A percentile compares a stretch with the other conserved stretches of the same genome.
Evolutionary conservation across 2,888 invertebrate species (phyloP).

Genomic region (Spatulosminthurus flaviceps): DNA sequence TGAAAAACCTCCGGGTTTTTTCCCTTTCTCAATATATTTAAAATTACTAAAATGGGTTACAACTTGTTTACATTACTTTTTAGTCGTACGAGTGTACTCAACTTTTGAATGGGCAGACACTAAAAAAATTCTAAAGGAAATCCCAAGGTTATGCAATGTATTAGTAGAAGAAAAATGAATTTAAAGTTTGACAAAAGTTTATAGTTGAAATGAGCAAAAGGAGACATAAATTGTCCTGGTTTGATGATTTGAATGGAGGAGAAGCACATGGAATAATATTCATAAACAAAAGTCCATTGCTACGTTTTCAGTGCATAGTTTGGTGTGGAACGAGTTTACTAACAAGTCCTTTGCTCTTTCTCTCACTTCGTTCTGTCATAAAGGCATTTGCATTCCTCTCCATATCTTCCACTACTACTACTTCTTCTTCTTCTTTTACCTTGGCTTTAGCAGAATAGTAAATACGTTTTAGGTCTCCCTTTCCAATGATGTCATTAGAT

Average conservation of each 20-base stretch:
- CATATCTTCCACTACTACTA: no score
- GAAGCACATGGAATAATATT: slow-evolving; percentile 24
- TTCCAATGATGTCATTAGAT: slow-evolving; percentile 30
- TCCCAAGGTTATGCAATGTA: neutral
- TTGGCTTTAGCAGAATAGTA: slow-evolving; percentile 8
- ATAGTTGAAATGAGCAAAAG: no score
- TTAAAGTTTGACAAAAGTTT: no score
- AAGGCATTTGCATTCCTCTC: no score
- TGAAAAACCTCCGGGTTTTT: neutral
- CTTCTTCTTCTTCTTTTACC: neutral
- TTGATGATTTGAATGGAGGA: neutral
- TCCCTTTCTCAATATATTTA: no score
- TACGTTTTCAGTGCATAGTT: neutral
- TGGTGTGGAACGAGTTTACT: slow-evolving; percentile 21
- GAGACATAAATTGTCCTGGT: neutral
- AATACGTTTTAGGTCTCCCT: slow-evolving; percentile 3
- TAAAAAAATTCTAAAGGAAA: slow-evolving; percentile 11
- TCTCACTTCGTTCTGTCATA: neutral
- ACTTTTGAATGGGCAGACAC: no score
- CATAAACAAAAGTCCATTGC: neutral
- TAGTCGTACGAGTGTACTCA: no score
- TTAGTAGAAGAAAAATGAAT: no score
- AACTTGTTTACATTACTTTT: neutral
- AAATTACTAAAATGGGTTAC: slow-evolving; percentile 11
- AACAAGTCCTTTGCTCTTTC: slow-evolving; percentile 29